These are phyloP conservation scores for Psephotus haematonotus DNA, from an alignment of 2,113 vertebrate species.

Conservation along the genomic window DNA sequence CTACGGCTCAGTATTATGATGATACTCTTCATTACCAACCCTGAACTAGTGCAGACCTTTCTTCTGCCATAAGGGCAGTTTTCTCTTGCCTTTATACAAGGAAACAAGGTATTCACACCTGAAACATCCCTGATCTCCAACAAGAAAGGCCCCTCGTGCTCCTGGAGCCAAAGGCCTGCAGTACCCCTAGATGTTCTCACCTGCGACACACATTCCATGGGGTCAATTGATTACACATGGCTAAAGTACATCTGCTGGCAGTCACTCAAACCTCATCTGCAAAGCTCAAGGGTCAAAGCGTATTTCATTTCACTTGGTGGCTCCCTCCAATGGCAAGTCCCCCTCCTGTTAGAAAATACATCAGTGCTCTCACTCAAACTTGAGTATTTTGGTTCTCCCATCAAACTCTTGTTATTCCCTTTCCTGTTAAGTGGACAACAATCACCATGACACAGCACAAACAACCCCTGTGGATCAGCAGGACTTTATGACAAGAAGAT, in stretches of 20 bases:
- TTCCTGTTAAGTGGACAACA: neutral
- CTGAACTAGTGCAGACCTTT: neutral
- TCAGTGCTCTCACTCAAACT: neutral
- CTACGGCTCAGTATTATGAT: neutral
- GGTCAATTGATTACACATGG: neutral
- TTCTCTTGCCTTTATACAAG: neutral
- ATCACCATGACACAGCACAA: neutral
- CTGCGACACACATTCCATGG: neutral
- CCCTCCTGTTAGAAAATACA: neutral
- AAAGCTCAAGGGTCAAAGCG: neutral
- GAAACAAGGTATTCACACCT: neutral
- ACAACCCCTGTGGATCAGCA: neutral
- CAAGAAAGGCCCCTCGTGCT: fast-evolving
- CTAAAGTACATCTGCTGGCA: neutral
- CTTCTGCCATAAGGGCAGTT: neutral
- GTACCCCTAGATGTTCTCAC: neutral
- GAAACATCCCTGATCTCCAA: neutral
- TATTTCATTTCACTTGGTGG: neutral
- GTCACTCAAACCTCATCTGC: neutral
- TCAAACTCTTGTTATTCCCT: neutral
- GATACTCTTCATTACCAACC: neutral
- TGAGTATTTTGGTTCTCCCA: fast-evolving
- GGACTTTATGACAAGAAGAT: neutral
- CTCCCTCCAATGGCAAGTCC: neutral
- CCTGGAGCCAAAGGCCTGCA: neutral